These are phyloP conservation scores for Peromyscus nudipes DNA, from an alignment of 2,797 vertebrate species.

Conservation along the genomic window DNA sequence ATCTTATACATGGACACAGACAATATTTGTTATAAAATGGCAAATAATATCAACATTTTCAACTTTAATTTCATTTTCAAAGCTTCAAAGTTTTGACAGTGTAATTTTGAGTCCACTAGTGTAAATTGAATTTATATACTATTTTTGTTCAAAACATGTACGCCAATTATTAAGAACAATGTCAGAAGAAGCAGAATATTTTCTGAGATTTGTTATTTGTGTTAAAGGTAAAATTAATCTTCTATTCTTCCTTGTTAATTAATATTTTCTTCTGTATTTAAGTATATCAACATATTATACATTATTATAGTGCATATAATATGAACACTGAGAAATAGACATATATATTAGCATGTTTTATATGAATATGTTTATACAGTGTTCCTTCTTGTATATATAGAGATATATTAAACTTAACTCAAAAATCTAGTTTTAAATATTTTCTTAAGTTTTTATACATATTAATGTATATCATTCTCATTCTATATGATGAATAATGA, in stretches of 20 bases:
- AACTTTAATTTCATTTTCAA: neutral
- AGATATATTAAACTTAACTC: neutral
- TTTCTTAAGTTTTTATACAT: neutral
- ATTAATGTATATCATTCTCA: neutral
- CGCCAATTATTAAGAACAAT: neutral
- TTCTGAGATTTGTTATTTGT: neutral
- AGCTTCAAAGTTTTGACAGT: neutral
- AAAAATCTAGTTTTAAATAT: neutral
- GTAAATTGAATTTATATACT: neutral
- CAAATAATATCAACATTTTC: neutral
- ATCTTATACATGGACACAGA: neutral
- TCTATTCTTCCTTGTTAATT: neutral
- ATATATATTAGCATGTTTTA: neutral
- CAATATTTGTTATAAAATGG: neutral
- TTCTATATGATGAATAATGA: neutral
- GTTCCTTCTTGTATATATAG: neutral
- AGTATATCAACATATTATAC: neutral
- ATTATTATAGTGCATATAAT: neutral
- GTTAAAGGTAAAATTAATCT: neutral
- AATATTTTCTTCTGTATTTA: constrained; percentile 1
- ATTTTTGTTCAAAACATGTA: neutral
- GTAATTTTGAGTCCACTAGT: neutral
- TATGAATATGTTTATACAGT: neutral
- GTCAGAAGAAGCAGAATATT: neutral
- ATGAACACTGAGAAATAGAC: neutral